Conservation (phyloP, 1,140 invertebrate species). For the Acromyrmex heyeri region DNA sequence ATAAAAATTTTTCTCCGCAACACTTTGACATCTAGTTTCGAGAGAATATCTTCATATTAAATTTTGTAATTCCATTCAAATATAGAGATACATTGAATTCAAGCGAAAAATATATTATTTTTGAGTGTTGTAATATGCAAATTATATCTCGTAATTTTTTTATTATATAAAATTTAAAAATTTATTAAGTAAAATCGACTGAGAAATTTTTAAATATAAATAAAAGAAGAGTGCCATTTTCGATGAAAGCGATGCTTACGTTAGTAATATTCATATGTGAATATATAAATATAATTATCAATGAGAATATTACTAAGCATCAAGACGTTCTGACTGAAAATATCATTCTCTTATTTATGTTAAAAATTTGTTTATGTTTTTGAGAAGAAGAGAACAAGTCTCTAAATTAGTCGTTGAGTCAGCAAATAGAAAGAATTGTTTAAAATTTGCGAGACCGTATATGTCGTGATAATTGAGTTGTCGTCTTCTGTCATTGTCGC, state of each 20-base stretch:
- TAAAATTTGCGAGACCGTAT: constrained; percentile 22
- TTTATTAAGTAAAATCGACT: too few species aligned
- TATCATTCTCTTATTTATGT: too few species aligned
- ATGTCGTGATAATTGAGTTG: constrained; percentile 79
- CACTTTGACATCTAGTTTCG: background rate
- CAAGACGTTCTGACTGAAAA: too few species aligned
- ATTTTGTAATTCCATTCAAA: constrained; percentile 7
- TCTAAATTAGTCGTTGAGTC: constrained; percentile 18
- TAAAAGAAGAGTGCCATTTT: too few species aligned
- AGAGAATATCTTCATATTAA: background rate
- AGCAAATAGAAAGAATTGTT: background rate
- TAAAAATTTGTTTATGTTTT: constrained; percentile 41
- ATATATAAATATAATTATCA: too few species aligned
- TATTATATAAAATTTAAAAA: background rate
- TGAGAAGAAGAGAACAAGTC: background rate
- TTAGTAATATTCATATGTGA: too few species aligned
- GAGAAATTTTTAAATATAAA: too few species aligned
- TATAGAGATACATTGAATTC: background rate
- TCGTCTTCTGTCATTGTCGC: constrained; percentile 66
- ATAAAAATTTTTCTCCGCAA: background rate
- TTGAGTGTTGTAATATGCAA: background rate
- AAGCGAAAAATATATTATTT: background rate
- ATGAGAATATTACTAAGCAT: too few species aligned
- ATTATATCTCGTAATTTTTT: constrained; percentile 7
- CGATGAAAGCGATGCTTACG: too few species aligned